phyloP scores from a whole-genome alignment of 2,888 invertebrate genomes.

The Scelioninae gen. 2 region DNA sequence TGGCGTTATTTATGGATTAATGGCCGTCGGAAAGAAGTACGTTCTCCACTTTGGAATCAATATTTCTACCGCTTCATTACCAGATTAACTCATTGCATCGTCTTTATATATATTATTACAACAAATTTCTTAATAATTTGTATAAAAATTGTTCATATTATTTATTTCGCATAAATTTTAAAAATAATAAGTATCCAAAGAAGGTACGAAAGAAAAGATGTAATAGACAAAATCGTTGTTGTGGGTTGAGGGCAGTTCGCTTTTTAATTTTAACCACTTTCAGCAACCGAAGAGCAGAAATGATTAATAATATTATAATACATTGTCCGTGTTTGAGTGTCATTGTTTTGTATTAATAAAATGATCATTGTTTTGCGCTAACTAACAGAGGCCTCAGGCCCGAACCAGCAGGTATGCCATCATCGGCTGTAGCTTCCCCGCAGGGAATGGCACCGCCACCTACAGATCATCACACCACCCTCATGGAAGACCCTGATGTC shows the following conservation, averaged over 20 bases:
- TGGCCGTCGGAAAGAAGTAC: conserved; percentile 97
- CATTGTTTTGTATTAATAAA: conserved; percentile 23
- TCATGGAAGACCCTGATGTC: conserved; percentile 95
- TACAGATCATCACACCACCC: conserved; percentile 85
- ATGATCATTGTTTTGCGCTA: conserved; percentile 56
- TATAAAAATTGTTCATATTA: neutral
- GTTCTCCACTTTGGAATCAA: conserved; percentile 73
- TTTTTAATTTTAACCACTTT: neutral
- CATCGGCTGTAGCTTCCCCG: conserved; percentile 79
- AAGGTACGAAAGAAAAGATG: too few relatives aligned
- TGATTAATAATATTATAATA: neutral
- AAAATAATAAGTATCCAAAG: too few relatives aligned
- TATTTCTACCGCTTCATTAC: neutral
- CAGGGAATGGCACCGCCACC: conserved; percentile 79
- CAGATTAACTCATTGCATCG: neutral
- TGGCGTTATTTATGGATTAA: conserved; percentile 93
- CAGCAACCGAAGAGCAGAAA: conserved; percentile 2
- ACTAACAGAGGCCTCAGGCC: conserved; percentile 86
- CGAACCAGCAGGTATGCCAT: conserved; percentile 80
- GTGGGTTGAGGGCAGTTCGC: neutral
- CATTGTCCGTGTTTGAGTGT: neutral
- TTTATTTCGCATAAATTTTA: too few relatives aligned
- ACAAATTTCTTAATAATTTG: neutral
- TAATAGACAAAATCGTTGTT: too few relatives aligned
- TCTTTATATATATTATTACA: neutral